phyloP scores from a whole-genome alignment of 35 echinoderm and acorn worm genomes.

The Heliocidaris erythrogramma region DNA sequence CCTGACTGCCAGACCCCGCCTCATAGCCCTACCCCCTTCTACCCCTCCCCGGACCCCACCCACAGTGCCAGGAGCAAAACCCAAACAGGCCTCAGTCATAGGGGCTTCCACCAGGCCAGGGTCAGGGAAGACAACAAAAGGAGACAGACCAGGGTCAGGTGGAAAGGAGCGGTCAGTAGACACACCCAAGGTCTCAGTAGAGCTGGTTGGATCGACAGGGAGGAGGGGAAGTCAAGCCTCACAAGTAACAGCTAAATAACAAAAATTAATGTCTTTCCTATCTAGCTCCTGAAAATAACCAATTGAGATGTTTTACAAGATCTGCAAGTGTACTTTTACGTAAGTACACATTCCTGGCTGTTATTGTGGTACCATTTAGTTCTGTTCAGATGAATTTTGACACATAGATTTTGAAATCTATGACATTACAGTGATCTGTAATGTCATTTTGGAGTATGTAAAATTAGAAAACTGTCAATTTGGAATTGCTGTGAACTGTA shows the following conservation, averaged over 20 bases:
- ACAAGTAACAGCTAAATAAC: background rate
- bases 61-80: constrained; percentile 6
- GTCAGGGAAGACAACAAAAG: constrained; percentile 12
- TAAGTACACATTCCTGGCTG: too few relatives aligned
- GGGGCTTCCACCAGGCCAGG: constrained; percentile 17
- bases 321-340: too few relatives aligned
- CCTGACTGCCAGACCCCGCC: constrained; percentile 83
- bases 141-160: background rate
- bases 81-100: constrained; percentile 15
- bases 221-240: constrained; percentile 14
- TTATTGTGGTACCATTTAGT: too few relatives aligned
- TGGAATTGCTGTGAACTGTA: too few relatives aligned
- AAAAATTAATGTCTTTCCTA: background rate
- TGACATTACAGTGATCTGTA: too few relatives aligned
- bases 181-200: constrained; percentile 37
- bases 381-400: too few relatives aligned
- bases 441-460: too few relatives aligned
- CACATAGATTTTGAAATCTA: too few relatives aligned
- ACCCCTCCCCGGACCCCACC: constrained; percentile 68
- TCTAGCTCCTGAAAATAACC: background rate
- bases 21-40: constrained; percentile 88
- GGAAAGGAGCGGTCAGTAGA: background rate
- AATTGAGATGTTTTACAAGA: too few relatives aligned
- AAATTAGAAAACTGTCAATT: too few relatives aligned
- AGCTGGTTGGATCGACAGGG: background rate